Conservation (phyloP, 2,113 vertebrate genomes). For the Peromyscus maniculatus region DNA sequence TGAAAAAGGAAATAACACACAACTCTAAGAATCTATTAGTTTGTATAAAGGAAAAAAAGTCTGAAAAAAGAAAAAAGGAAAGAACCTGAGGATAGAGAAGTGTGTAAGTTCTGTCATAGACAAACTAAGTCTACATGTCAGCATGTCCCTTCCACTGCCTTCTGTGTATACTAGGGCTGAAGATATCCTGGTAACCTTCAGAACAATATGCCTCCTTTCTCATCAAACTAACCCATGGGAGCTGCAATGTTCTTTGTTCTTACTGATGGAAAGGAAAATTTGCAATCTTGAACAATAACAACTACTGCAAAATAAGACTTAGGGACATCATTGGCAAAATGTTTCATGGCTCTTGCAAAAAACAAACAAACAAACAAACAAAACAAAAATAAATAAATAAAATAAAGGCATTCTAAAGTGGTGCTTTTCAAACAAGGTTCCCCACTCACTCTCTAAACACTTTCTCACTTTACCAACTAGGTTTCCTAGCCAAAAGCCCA, state of each 20-base stretch:
- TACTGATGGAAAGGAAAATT: not conserved
- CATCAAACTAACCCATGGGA: not conserved
- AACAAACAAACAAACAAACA: not conserved
- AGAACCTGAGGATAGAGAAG: not conserved
- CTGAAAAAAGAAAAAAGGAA: not conserved
- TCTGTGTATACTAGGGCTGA: not conserved
- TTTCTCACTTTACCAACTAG: not conserved
- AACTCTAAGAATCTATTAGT: not conserved
- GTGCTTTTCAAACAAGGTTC: not conserved
- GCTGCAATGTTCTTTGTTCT: not conserved
- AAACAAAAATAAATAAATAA: not conserved
- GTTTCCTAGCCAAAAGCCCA: not conserved
- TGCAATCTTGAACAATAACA: conserved; percentile 2
- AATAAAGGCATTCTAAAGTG: not conserved
- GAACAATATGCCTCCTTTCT: not conserved
- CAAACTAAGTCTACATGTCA: not conserved
- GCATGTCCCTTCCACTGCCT: not conserved
- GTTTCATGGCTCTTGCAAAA: conserved; percentile 32
- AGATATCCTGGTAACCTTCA: not conserved
- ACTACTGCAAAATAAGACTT: not conserved
- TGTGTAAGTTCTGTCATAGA: not conserved
- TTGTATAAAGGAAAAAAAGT: not conserved
- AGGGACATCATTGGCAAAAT: not conserved
- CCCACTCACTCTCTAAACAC: not conserved
- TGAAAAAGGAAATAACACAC: conserved; percentile 12